phyloP scores from a whole-genome alignment of 2,113 vertebrate species.

The Ancistrus triradiatus region DNA sequence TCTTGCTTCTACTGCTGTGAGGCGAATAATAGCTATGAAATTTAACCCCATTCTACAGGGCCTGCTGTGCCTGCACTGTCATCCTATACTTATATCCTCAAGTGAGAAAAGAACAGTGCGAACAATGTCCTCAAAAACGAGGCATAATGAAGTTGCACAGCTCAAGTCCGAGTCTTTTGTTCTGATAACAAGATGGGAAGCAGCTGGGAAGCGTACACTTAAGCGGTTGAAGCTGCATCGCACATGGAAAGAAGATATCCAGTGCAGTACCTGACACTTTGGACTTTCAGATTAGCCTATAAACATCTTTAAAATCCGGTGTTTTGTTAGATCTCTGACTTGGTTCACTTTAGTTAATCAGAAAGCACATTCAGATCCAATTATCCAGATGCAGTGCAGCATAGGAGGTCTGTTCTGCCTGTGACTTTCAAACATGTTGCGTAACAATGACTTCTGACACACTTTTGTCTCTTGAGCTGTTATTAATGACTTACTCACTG shows the following conservation, averaged over 20 bases:
- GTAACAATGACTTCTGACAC: too few species aligned
- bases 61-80: slow-evolving; percentile 23
- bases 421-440: too few species aligned
- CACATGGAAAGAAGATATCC: not conserved
- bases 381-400: too few species aligned
- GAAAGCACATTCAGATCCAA: too few species aligned
- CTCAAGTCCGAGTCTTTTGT: slow-evolving; percentile 23
- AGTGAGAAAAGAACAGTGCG: slow-evolving; percentile 11
- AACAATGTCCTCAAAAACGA: slow-evolving; percentile 20
- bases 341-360: too few species aligned
- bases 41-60: slow-evolving; percentile 39
- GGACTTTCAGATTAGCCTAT: not conserved
- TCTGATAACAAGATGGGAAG: slow-evolving; percentile 19
- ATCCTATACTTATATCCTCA: slow-evolving; percentile 38
- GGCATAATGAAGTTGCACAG: slow-evolving; percentile 32
- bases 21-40: slow-evolving; percentile 31
- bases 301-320: not conserved
- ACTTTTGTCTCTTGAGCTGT: too few species aligned
- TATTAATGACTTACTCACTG: too few species aligned
- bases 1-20: slow-evolving; percentile 25
- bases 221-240: not conserved
- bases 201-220: slow-evolving; percentile 22
- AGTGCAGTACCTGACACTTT: not conserved
- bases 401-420: too few species aligned
- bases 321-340: not conserved